These are phyloP conservation scores for Elysia crispata DNA, from an alignment of 2,888 invertebrate genomes.

Conservation along the genomic window DNA sequence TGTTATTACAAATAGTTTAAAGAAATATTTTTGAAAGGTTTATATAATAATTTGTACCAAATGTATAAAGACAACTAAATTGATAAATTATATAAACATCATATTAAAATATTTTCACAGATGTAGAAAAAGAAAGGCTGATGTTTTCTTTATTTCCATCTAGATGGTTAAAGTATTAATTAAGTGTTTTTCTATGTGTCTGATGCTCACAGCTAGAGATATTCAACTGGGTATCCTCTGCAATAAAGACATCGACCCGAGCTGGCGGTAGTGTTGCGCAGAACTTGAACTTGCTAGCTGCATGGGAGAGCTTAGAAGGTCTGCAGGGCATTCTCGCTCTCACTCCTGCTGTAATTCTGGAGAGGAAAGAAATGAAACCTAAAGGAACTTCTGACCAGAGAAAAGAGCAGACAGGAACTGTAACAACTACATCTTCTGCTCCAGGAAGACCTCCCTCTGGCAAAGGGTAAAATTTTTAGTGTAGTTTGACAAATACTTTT, in stretches of 20 bases:
- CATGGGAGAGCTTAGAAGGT: constrained; percentile 91
- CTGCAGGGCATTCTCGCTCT: constrained; percentile 82
- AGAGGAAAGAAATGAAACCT: constrained; percentile 62
- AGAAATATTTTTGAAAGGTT: no score
- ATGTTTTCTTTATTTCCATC: no score
- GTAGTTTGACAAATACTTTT: no score
- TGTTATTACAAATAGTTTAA: no score
- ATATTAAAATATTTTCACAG: no score
- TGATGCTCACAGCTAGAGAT: constrained; percentile 82
- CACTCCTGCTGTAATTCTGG: constrained; percentile 68
- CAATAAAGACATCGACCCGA: constrained; percentile 89
- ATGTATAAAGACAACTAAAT: no score
- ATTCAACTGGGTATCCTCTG: constrained; percentile 88
- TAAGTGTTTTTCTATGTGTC: not conserved
- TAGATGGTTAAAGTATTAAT: no score
- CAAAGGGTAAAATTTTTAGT: constrained; percentile 35
- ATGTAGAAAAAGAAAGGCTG: no score
- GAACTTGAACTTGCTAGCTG: constrained; percentile 91
- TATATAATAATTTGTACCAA: no score
- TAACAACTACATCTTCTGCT: not conserved
- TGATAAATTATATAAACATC: no score
- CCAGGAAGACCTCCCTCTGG: constrained; percentile 27
- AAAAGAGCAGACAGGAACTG: constrained; percentile 13
- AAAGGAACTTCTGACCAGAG: constrained; percentile 22
- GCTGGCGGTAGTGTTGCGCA: constrained; percentile 90